Evolutionary conservation across 1,140 invertebrate species (phyloP).

Genomic region (Sarcophaga bullata): DNA sequence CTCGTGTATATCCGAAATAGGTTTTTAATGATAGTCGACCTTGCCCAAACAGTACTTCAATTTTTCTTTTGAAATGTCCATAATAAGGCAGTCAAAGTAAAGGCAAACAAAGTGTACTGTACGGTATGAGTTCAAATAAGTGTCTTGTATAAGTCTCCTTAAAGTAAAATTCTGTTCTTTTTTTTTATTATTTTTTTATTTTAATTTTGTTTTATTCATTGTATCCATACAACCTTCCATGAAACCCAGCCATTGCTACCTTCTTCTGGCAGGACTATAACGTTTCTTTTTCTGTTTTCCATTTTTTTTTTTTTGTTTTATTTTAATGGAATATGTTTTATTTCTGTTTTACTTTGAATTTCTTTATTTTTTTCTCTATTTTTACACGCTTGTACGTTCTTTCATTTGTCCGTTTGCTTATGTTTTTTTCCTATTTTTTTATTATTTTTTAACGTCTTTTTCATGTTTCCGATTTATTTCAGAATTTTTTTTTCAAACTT

Average conservation of each 20-base stretch:
- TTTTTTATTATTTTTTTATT: too few species aligned
- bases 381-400: too few species aligned
- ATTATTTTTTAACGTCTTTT: background rate
- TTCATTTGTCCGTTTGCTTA: too few species aligned
- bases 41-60: background rate
- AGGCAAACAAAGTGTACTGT: background rate
- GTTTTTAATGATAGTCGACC: background rate
- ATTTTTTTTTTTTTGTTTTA: background rate
- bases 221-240: background rate
- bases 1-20: background rate
- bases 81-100: slow-evolving; percentile 12
- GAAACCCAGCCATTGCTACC: background rate
- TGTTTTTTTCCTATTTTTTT: too few species aligned
- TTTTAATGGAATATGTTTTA: slow-evolving; percentile 3
- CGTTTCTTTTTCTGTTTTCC: background rate
- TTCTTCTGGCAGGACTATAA: background rate
- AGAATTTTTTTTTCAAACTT: background rate
- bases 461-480: slow-evolving; percentile 15
- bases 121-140: background rate
- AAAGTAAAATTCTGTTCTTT: background rate
- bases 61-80: background rate
- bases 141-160: background rate
- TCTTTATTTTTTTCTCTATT: background rate
- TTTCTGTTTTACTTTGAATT: background rate
- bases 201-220: background rate